Evolutionary conservation across 2,888 invertebrate genomes (phyloP).

Genomic region (Sarcophaga carnaria): DNA sequence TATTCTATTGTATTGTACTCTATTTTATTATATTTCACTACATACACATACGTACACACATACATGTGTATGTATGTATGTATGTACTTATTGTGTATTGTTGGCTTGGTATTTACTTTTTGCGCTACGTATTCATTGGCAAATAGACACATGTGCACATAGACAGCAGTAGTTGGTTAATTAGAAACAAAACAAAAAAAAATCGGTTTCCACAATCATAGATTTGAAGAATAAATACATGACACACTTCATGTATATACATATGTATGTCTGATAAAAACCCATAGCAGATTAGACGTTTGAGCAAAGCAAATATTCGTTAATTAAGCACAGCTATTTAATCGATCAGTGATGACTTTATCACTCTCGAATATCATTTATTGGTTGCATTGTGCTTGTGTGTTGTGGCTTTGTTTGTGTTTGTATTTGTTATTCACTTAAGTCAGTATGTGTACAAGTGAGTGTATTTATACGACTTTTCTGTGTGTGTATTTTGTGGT

Average conservation of each 20-base stretch:
- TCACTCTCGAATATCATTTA: neutral
- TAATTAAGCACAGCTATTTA: too few relatives aligned
- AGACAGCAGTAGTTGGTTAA: neutral
- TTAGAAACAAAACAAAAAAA: neutral
- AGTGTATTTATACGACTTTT: neutral
- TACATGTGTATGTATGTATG: too few relatives aligned
- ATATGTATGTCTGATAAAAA: too few relatives aligned
- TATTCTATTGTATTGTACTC: conserved; percentile 31
- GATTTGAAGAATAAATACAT: neutral
- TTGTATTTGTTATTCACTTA: conserved; percentile 6
- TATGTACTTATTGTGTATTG: neutral
- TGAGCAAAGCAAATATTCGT: too few relatives aligned
- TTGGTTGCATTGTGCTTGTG: neutral
- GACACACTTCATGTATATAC: too few relatives aligned
- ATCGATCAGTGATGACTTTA: neutral
- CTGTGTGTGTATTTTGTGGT: neutral
- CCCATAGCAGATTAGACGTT: too few relatives aligned
- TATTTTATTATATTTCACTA: neutral
- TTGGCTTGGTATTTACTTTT: neutral
- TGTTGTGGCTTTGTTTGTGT: neutral
- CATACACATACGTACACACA: neutral
- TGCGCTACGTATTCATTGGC: neutral
- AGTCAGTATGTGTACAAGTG: neutral
- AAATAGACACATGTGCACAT: neutral
- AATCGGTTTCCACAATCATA: neutral